phyloP scores from a whole-genome alignment of 2,113 vertebrate species.

The Tragelaphus imberbis region DNA sequence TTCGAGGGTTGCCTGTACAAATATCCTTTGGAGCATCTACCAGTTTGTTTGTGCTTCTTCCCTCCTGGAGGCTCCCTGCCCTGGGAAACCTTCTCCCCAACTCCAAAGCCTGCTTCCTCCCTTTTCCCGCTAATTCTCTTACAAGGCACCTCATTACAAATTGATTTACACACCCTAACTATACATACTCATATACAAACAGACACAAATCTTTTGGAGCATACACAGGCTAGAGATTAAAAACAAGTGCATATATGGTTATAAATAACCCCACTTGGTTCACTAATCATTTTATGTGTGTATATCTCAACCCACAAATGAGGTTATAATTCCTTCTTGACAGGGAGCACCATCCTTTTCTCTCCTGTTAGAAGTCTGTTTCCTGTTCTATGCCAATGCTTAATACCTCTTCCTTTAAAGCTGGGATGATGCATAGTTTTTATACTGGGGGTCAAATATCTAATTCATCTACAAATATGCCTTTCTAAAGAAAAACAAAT shows the following conservation, averaged over 20 bases:
- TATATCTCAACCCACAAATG: neutral
- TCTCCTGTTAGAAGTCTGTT: neutral
- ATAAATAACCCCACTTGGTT: neutral
- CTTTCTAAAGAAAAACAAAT: neutral
- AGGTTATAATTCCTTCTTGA: neutral
- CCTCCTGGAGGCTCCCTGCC: neutral
- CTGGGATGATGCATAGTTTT: neutral
- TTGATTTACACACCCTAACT: neutral
- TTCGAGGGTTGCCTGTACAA: neutral
- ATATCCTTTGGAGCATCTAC: neutral
- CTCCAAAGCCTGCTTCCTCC: neutral
- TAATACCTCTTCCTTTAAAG: neutral
- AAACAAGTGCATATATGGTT: neutral
- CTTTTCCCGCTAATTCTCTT: neutral
- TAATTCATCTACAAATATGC: neutral
- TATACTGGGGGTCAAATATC: neutral
- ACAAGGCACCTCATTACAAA: neutral
- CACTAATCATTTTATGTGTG: neutral
- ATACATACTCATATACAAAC: neutral
- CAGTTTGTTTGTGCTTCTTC: fast-evolving
- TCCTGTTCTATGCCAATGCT: neutral
- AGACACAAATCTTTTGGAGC: neutral
- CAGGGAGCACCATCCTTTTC: neutral
- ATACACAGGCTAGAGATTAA: neutral
- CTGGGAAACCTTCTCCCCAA: neutral